A percentile compares a stretch with the other conserved stretches of the same genome.
phyloP scores from a whole-genome alignment of 2,888 invertebrate genomes.

The Drosophila infuscata region DNA sequence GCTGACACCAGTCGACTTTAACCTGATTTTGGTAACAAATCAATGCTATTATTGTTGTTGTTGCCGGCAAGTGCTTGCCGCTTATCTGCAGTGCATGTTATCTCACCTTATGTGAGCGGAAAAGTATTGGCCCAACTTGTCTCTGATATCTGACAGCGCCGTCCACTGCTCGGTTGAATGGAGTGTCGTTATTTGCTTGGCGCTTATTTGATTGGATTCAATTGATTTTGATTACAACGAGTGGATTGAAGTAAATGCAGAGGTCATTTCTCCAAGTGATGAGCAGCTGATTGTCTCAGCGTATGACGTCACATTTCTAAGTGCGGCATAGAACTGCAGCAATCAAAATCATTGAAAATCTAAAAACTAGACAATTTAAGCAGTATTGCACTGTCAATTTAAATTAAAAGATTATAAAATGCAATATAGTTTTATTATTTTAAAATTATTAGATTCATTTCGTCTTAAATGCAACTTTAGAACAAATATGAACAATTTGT shows the following conservation, averaged over 20 bases:
- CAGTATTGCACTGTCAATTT: neutral
- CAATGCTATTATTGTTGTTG: slow-evolving; percentile 33
- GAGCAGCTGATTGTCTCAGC: neutral
- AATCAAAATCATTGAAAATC: neutral
- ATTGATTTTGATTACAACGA: slow-evolving; percentile 64
- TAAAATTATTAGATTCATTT: neutral
- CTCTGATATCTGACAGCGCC: slow-evolving; percentile 20
- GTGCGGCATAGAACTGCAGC: neutral
- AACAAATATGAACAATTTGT: neutral
- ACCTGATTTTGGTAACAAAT: slow-evolving; percentile 41
- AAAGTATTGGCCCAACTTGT: slow-evolving; percentile 4
- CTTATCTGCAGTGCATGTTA: slow-evolving; percentile 37
- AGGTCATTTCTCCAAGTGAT: slow-evolving; percentile 4
- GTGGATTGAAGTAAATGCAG: neutral
- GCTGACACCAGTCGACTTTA: slow-evolving; percentile 18
- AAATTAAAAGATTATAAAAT: neutral
- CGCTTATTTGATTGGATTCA: slow-evolving; percentile 48
- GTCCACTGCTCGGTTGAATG: slow-evolving; percentile 8
- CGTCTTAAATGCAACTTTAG: neutral
- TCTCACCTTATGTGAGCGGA: slow-evolving; percentile 32
- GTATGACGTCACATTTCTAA: slow-evolving; percentile 41
- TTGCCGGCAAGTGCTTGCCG: slow-evolving; percentile 23
- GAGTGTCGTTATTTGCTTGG: slow-evolving; percentile 2
- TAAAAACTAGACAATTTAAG: neutral
- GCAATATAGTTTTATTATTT: neutral